Base-by-base conservation (phyloP, 2,797 vertebrate species). In the Mormyrus proboscirostris region DNA sequence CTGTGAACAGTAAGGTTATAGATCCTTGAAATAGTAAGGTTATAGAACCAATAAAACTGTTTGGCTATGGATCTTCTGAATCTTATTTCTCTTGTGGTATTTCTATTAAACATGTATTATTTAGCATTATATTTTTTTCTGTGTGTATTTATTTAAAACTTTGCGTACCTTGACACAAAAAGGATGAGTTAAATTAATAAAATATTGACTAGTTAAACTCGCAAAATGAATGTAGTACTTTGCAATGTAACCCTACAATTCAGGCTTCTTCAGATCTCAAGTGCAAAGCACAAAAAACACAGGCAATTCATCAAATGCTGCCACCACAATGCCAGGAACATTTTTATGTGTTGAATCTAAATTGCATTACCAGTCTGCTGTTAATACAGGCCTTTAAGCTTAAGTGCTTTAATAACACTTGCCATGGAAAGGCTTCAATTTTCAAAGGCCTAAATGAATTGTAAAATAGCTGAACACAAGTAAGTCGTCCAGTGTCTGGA, bases 401-500 rank as follows among this genome's bases (percentile, higher is more conserved):
- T 62, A 55, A 57, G 62, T 84, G 38, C 76, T 84, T 86, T 76
- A 76, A 73, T 59, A 29, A 73, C 41, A 89, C 51, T 79, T 69
- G 41, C 50, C 41, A 41, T 79, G 22, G 16, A 86, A 33, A 44
- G 59, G 38, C 57, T 89, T 47, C 33, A 86, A 49, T 49, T 82
- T 33, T 86, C 49, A 14, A 19, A 49, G 65, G 47, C 76, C 76
- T 87, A 51, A 62, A 69, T 2, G 22, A 8, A 88, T 55, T 5
- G 2, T 22, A 9, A 73, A 49, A 0, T 6, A 19, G 47, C 10
- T 55, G 19, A 82, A 22, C 62, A 9, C 0, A 0, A 90, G 38
- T 50, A 62, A 6, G 2, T 84, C 89, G 89, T 89, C 91, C 10
- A 19, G 50, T 88, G 51, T 86, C 53, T 79, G 91, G 38, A 12